Conservation (phyloP, 1,140 invertebrate species). For the Ips nitidus region DNA sequence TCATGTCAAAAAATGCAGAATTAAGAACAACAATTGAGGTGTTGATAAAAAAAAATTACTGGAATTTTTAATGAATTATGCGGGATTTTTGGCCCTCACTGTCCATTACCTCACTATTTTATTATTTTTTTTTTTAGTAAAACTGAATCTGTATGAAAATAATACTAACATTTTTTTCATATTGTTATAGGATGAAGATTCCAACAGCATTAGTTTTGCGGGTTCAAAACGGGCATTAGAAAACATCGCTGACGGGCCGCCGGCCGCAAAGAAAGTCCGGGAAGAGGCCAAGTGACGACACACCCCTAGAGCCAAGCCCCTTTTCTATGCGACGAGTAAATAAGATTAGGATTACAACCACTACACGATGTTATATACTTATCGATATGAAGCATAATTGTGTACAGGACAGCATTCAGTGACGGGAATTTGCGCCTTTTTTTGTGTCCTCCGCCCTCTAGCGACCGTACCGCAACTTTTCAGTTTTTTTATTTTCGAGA, state of each 20-base stretch:
- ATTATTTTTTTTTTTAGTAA: too few relatives aligned
- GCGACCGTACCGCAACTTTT: too few relatives aligned
- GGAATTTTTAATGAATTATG: too few relatives aligned
- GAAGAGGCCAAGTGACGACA: constrained; percentile 53
- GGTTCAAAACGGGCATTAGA: constrained; percentile 47
- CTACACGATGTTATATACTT: constrained; percentile 22
- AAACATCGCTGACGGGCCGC: constrained; percentile 41
- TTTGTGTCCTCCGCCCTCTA: not conserved
- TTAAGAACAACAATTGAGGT: too few relatives aligned
- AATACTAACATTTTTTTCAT: not conserved
- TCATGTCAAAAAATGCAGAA: too few relatives aligned
- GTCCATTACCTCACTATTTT: too few relatives aligned
- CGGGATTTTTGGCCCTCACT: too few relatives aligned
- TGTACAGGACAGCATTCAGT: constrained; percentile 18
- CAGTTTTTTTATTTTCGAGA: too few relatives aligned
- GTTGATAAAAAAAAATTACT: too few relatives aligned
- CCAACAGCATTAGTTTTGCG: constrained; percentile 22
- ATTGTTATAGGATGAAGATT: constrained; percentile 29
- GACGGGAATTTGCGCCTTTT: constrained; percentile 13
- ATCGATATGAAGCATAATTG: constrained; percentile 10
- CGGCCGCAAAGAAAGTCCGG: constrained; percentile 51
- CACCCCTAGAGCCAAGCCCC: constrained; percentile 15
- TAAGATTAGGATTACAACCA: constrained; percentile 33
- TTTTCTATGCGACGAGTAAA: constrained; percentile 42
- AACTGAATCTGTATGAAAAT: too few relatives aligned